phyloP scores from a whole-genome alignment of 2,797 vertebrate genomes.

The Cuculus canorus region DNA sequence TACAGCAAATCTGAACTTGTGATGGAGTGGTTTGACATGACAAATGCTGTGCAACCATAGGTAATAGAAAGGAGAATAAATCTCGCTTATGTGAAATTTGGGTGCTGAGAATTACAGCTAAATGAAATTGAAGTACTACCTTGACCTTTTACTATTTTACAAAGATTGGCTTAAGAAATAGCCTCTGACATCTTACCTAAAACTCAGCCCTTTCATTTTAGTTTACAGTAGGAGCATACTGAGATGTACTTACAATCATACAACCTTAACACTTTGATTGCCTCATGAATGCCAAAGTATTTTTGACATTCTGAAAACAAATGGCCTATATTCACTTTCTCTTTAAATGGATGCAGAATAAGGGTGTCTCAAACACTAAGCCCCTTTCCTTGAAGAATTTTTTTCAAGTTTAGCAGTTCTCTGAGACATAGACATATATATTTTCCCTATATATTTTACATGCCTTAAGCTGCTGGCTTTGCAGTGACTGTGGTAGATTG shows the following conservation, averaged over 20 bases:
- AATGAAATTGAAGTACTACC: neutral
- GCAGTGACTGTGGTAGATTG: neutral
- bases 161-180: neutral
- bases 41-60: neutral
- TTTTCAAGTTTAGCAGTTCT: neutral
- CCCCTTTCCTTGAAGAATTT: neutral
- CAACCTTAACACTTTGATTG: neutral
- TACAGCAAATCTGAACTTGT: neutral
- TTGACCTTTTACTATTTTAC: neutral
- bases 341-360: neutral
- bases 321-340: neutral
- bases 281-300: neutral
- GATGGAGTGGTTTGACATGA: neutral
- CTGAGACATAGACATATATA: rapidly evolving
- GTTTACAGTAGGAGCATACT: neutral
- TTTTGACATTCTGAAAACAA: neutral
- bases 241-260: neutral
- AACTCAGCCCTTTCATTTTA: neutral
- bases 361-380: neutral
- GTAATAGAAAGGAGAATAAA: neutral
- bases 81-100: neutral
- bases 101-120: neutral
- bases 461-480: neutral
- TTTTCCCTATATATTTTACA: neutral
- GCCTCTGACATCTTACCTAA: neutral